These are phyloP conservation scores for Philaethria dido DNA, from an alignment of 2,888 invertebrate genomes.

Conservation along the genomic window DNA sequence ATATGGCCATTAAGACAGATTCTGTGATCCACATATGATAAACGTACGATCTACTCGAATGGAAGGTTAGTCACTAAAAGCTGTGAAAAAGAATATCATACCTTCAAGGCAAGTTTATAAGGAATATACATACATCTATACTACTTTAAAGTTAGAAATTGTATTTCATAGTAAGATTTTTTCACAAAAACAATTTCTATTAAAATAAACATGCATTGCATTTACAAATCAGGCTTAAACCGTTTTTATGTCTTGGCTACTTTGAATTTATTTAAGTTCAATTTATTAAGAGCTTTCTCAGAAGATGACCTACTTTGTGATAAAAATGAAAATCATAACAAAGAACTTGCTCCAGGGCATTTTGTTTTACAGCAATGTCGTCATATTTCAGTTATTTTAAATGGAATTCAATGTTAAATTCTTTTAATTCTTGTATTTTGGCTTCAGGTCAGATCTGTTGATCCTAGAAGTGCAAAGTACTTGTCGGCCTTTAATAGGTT, in stretches of 20 bases:
- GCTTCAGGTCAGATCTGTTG: neutral
- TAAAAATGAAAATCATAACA: constrained; percentile 27
- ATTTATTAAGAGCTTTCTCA: constrained; percentile 23
- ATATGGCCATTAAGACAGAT: too few relatives aligned
- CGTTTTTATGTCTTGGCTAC: constrained; percentile 19
- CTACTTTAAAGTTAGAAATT: too few relatives aligned
- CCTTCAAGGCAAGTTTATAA: too few relatives aligned
- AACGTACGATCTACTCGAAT: too few relatives aligned
- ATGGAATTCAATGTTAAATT: constrained; percentile 18
- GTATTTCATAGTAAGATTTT: too few relatives aligned
- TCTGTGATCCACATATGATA: too few relatives aligned
- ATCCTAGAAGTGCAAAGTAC: too few relatives aligned
- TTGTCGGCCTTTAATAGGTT: too few relatives aligned
- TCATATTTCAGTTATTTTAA: constrained; percentile 18
- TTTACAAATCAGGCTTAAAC: constrained; percentile 12
- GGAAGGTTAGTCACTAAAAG: too few relatives aligned
- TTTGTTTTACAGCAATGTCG: constrained; percentile 12
- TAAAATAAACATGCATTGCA: constrained; percentile 7
- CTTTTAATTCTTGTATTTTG: neutral
- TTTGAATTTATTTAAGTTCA: constrained; percentile 27
- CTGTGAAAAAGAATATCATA: too few relatives aligned
- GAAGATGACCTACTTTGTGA: constrained; percentile 22
- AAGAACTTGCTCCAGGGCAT: constrained; percentile 6
- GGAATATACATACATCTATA: too few relatives aligned
- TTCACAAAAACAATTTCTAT: neutral